phyloP scores from a whole-genome alignment of 2,797 vertebrate species.

The Percopsis omiscomaycus region DNA sequence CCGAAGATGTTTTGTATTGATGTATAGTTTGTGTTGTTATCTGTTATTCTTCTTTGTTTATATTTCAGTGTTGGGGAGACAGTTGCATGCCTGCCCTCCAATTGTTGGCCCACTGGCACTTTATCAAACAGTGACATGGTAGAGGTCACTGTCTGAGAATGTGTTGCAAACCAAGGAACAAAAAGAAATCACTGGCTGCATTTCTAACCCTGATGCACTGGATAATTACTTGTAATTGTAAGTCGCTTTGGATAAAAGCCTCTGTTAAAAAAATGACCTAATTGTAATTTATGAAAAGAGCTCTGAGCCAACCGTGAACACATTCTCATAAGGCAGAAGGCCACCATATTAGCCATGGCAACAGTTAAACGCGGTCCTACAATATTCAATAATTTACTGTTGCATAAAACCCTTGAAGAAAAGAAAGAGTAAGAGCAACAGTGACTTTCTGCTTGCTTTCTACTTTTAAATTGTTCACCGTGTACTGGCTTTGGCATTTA shows the following conservation, averaged over 20 bases:
- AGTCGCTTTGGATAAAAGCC: constrained; percentile 10
- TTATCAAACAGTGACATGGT: constrained; percentile 30
- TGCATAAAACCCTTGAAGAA: constrained; percentile 39
- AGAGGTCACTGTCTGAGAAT: constrained; percentile 29
- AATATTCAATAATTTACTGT: constrained; percentile 49
- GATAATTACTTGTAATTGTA: background rate
- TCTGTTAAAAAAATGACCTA: background rate
- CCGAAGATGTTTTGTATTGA: constrained; percentile 63
- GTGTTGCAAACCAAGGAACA: constrained; percentile 50
- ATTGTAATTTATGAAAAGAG: too few relatives aligned
- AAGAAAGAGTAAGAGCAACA: too few relatives aligned
- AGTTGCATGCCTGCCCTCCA: constrained; percentile 69
- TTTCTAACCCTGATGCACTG: constrained; percentile 17
- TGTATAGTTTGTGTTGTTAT: constrained; percentile 69
- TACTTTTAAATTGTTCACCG: constrained; percentile 51
- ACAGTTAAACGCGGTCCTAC: constrained; percentile 14
- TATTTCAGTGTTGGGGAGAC: constrained; percentile 61
- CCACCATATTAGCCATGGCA: constrained; percentile 1
- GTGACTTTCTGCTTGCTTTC: background rate
- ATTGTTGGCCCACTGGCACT: constrained; percentile 43
- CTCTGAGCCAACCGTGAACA: constrained; percentile 1
- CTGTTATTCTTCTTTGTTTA: constrained; percentile 61
- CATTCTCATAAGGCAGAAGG: constrained; percentile 2
- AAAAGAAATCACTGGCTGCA: constrained; percentile 21
- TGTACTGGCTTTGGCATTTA: constrained; percentile 30